Evolutionary conservation across 2,113 vertebrate genomes (phyloP).

Genomic region (Centropristis striata): DNA sequence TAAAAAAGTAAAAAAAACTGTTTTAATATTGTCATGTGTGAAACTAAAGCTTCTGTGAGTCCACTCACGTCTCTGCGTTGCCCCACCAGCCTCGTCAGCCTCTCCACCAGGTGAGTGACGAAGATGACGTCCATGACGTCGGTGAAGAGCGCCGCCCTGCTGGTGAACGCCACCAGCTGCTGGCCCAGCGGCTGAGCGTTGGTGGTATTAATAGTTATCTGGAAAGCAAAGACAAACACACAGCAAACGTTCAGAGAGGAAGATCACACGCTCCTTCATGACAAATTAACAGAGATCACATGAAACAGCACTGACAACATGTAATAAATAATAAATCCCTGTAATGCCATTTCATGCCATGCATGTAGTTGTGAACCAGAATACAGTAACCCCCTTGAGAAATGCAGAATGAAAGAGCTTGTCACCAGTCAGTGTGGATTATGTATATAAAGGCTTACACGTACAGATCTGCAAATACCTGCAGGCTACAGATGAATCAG

Average conservation of each 20-base stretch:
- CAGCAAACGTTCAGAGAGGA: neutral
- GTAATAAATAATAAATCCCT: slow-evolving; percentile 13
- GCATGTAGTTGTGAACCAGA: slow-evolving; percentile 15
- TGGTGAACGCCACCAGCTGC: slow-evolving; percentile 90
- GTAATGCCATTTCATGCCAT: slow-evolving; percentile 14
- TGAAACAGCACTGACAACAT: neutral
- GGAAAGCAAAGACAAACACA: slow-evolving; percentile 51
- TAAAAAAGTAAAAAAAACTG: no score
- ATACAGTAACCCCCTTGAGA: slow-evolving; percentile 25
- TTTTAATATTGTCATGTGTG: no score
- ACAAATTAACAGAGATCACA: slow-evolving; percentile 10
- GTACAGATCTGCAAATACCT: slow-evolving; percentile 22
- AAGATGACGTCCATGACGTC: slow-evolving; percentile 94
- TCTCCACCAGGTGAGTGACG: slow-evolving; percentile 92
- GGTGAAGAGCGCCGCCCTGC: slow-evolving; percentile 87
- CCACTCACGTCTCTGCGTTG: slow-evolving; percentile 85
- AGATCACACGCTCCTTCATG: neutral
- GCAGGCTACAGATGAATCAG: slow-evolving; percentile 25
- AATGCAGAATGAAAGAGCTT: slow-evolving; percentile 1
- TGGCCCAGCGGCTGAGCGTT: slow-evolving; percentile 88
- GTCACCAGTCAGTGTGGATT: slow-evolving; percentile 14
- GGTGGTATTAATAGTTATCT: slow-evolving; percentile 89
- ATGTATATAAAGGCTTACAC: slow-evolving; percentile 14
- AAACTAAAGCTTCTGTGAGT: no score
- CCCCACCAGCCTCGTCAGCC: slow-evolving; percentile 88